phyloP scores from a whole-genome alignment of 2,888 invertebrate species.

The Epinotia ramella region DNA sequence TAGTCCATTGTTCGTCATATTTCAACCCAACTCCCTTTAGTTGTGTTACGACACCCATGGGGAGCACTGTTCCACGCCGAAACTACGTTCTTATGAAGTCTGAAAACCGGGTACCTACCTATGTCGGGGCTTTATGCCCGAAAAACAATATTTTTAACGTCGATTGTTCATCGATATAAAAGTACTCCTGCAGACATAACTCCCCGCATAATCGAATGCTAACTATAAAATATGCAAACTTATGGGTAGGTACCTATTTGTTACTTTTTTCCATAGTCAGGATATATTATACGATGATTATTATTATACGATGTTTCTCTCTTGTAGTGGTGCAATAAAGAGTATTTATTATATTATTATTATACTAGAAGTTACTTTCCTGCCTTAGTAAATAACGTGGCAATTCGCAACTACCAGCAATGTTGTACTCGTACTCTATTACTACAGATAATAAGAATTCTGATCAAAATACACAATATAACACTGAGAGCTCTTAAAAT shows the following conservation, averaged over 20 bases:
- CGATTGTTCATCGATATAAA: too few species aligned
- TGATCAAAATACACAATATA: background rate
- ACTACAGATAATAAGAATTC: background rate
- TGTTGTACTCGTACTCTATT: background rate
- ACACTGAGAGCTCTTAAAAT: constrained; percentile 8
- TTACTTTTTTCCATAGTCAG: background rate
- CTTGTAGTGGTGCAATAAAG: too few species aligned
- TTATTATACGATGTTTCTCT: too few species aligned
- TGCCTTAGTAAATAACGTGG: background rate
- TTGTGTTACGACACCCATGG: constrained; percentile 23
- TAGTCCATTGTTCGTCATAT: constrained; percentile 24
- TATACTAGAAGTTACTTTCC: background rate
- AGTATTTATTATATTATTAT: too few species aligned
- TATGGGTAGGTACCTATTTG: background rate
- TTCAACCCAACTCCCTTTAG: constrained; percentile 15
- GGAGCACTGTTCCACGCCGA: background rate
- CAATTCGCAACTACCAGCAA: background rate
- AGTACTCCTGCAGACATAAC: background rate
- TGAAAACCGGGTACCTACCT: background rate
- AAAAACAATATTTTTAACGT: background rate
- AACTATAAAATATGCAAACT: background rate
- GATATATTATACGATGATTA: too few species aligned
- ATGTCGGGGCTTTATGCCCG: background rate
- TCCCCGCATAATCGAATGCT: background rate
- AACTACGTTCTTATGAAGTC: constrained; percentile 22